Evolutionary conservation across 1,140 invertebrate species (phyloP).

Genomic region (Mactra quadrangularis): DNA sequence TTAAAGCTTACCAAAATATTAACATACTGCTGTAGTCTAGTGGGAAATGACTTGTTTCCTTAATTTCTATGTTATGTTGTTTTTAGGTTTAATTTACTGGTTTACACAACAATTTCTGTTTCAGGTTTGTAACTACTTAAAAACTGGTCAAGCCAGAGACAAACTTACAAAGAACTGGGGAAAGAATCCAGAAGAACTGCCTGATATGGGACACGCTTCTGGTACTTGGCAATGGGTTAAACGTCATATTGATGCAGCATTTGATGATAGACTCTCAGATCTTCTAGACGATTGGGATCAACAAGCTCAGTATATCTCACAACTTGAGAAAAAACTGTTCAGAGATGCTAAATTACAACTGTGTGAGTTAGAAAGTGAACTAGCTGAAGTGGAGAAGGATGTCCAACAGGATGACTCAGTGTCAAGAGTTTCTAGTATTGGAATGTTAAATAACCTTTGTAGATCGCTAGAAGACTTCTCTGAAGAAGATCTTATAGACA

Average conservation of each 20-base stretch:
- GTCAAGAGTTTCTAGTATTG: not conserved
- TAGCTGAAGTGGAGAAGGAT: slow-evolving; percentile 37
- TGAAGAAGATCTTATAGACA: slow-evolving; percentile 23
- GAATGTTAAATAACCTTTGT: slow-evolving; percentile 14
- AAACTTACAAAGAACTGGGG: slow-evolving; percentile 47
- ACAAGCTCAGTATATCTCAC: slow-evolving; percentile 16
- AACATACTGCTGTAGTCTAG: too few species aligned
- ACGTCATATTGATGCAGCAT: slow-evolving; percentile 47
- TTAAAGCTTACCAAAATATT: too few species aligned
- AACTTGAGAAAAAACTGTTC: slow-evolving; percentile 46
- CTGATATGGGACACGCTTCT: slow-evolving; percentile 42
- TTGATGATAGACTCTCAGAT: slow-evolving; percentile 45
- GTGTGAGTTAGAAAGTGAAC: slow-evolving; percentile 43
- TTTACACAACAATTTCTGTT: too few species aligned
- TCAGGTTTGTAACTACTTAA: slow-evolving; percentile 26
- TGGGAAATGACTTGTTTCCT: too few species aligned
- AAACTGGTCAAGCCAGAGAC: slow-evolving; percentile 38
- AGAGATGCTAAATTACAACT: slow-evolving; percentile 39
- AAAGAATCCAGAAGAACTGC: slow-evolving; percentile 41
- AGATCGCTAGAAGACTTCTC: slow-evolving; percentile 26
- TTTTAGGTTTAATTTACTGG: too few species aligned
- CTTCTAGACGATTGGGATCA: slow-evolving; percentile 57
- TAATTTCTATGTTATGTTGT: too few species aligned
- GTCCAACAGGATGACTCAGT: not conserved
- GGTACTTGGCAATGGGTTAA: slow-evolving; percentile 55